Percentiles rank a stretch among this genome's conserved stretches.
Evolutionary conservation across 2,888 invertebrate genomes (phyloP).

Genomic region (Minunthozetes semirufus): DNA sequence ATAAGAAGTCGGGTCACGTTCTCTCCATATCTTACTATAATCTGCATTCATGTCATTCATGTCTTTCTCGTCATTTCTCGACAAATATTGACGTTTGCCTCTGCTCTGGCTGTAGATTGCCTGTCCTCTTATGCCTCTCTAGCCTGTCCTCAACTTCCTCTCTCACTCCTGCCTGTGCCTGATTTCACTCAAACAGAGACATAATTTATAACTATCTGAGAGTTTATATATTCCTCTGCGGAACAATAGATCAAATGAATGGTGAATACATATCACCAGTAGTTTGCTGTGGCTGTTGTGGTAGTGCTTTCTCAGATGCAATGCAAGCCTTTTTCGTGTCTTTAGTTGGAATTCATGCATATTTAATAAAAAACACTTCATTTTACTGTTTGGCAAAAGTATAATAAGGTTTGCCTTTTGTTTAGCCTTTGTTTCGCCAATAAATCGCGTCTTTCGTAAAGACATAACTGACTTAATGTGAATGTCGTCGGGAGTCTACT

Average conservation of each 20-base stretch:
- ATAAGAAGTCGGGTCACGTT: conserved; percentile 25
- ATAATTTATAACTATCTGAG: conserved; percentile 25
- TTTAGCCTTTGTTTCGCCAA: conserved; percentile 11
- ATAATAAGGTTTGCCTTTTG: conserved; percentile 22
- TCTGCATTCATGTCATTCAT: conserved; percentile 33
- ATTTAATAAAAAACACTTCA: conserved; percentile 18
- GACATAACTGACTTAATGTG: conserved; percentile 8
- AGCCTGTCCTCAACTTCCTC: not conserved
- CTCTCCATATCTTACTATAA: conserved; percentile 25
- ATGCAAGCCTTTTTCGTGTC: conserved; percentile 29
- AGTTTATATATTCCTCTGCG: conserved; percentile 21
- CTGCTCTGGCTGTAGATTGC: not conserved
- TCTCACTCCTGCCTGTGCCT: not conserved
- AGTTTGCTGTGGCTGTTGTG: not conserved
- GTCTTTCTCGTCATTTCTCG: conserved; percentile 15
- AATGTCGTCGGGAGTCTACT: not conserved
- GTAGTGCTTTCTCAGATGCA: not conserved
- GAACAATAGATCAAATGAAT: conserved; percentile 31
- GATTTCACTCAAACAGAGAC: conserved; percentile 5
- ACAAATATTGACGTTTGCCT: conserved; percentile 29
- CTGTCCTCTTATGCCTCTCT: not conserved
- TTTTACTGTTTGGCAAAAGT: conserved; percentile 2
- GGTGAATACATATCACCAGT: conserved; percentile 26
- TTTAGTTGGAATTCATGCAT: conserved; percentile 20
- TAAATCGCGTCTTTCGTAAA: not conserved